These are phyloP conservation scores for Bimastos eiseni DNA, from an alignment of 2,888 invertebrate genomes.

Conservation along the genomic window DNA sequence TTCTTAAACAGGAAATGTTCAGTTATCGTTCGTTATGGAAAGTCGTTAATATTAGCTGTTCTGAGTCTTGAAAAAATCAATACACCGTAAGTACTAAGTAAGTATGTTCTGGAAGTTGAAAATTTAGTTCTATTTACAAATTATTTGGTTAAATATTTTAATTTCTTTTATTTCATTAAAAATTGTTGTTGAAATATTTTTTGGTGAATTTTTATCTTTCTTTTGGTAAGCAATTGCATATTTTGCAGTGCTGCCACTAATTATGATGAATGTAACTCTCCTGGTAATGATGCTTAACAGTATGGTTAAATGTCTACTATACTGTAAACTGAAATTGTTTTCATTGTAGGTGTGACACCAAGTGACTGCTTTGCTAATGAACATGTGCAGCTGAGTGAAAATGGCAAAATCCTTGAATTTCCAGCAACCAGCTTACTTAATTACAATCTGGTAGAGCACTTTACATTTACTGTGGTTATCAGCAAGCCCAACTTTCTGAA, in stretches of 20 bases:
- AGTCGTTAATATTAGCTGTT: too few species aligned
- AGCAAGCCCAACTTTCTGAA: background rate
- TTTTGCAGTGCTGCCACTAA: background rate
- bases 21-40: too few species aligned
- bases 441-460: background rate
- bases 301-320: background rate
- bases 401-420: background rate
- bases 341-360: background rate
- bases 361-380: slow-evolving; percentile 1
- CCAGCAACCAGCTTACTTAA: background rate
- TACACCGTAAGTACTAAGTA: too few species aligned
- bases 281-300: background rate
- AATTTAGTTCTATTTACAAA: too few species aligned
- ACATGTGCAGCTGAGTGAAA: background rate
- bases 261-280: background rate
- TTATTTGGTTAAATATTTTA: too few species aligned
- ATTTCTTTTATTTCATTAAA: too few species aligned
- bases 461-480: background rate
- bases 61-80: too few species aligned
- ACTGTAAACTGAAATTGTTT: background rate
- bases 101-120: too few species aligned
- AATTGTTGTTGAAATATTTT: too few species aligned
- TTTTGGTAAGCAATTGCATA: too few species aligned
- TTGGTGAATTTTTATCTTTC: too few species aligned
- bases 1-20: too few species aligned